Base-by-base conservation (phyloP, 2,113 vertebrate species). In the Otocyon megalotis region DNA sequence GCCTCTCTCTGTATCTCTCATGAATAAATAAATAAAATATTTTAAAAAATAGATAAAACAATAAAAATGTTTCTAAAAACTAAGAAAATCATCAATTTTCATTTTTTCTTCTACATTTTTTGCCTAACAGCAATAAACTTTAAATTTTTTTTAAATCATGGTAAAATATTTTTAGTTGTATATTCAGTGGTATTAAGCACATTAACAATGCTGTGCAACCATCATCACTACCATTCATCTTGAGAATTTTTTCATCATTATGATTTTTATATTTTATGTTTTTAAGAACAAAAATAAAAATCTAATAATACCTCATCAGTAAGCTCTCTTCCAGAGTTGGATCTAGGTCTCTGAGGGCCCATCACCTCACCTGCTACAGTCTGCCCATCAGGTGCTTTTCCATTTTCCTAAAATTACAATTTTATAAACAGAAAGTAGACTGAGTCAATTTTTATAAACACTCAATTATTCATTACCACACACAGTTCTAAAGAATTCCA, bases 321-420 rank as follows among this genome's bases (percentile, higher is more conserved):
- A 96, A 99, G 99, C 93, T 99, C 99, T 98, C 99, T 98, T 71
- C 99, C 99, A 37, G 99, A 99, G 98, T 99, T 99, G 92, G 99
- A 99, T 54, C 99, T 99, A 43, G 99, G 99, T 97, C 99, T 99
- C 94, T 99, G 99, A 62, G 99, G 99, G 90, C 99, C 99, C 63
- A 99, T 97, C n/a, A 99, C 98, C 97, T 99, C 99, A 94, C 98
- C 98, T 77, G 99, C 98, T 56, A 98, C 80, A 92, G 98, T 97
- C 97, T 99, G 99, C 35, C 99, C 99, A 72, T 99, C 99, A 88
- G 98, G 98, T 72, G 97, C 69, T 96, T 99, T 99, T 71, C 99
- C 99, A 74, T 99, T 99, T 98, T 99, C 99, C 99, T 99, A 93
- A 93, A 98, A 98, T 95, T 89, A 97, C 69, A 97, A 56, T 97